These are phyloP conservation scores for Basileuterus tristriatus DNA, from an alignment of 2,797 vertebrate genomes.

Conservation along the genomic window DNA sequence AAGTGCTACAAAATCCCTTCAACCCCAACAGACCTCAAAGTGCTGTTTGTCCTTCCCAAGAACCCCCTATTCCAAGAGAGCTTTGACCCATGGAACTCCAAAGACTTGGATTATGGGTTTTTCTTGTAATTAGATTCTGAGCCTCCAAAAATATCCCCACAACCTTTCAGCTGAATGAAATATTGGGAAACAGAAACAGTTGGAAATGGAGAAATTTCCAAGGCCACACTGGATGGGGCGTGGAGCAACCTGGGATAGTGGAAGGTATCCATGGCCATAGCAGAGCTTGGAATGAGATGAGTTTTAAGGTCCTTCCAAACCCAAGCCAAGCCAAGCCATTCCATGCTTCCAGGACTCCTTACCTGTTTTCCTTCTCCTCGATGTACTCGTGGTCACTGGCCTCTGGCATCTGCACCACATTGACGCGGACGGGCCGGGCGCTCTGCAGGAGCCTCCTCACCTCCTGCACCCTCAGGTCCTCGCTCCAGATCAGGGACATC, in stretches of 20 bases:
- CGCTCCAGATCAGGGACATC: slow-evolving; percentile 94
- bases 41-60: neutral
- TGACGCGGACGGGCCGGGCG: slow-evolving; percentile 91
- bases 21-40: neutral
- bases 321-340: neutral
- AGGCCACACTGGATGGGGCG: neutral
- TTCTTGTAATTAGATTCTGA: neutral
- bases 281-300: neutral
- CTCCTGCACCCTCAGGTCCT: slow-evolving; percentile 93
- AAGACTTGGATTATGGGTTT: neutral
- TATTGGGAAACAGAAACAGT: neutral
- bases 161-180: neutral
- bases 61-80: neutral
- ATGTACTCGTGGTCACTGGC: slow-evolving; percentile 98
- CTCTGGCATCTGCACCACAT: slow-evolving; percentile 92
- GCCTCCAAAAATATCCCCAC: neutral
- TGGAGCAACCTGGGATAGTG: neutral
- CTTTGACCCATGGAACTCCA: neutral
- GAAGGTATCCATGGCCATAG: neutral
- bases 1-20: neutral
- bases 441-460: slow-evolving; percentile 94
- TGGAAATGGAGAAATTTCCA: neutral
- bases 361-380: slow-evolving; percentile 98
- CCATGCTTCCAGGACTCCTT: neutral
- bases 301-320: neutral